Evolutionary conservation across 2,113 vertebrate species (phyloP), one percentile per base, ranked within the genome.

Genomic region (Carollia perspicillata): DNA sequence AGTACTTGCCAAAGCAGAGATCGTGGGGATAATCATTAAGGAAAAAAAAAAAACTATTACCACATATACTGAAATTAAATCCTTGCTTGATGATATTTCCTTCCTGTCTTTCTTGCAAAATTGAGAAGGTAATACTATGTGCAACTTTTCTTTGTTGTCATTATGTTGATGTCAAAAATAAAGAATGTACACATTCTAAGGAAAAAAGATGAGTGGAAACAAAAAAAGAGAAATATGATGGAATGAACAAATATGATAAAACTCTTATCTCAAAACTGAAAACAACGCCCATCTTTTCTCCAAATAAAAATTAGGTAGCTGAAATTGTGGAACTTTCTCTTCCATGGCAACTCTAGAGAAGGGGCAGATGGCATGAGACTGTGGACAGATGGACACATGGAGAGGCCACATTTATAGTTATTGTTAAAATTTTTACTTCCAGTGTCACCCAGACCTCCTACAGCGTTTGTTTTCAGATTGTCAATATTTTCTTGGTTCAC

Each of bases 271-370:
- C 78, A 85, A 92, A 93, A 26, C 9, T 84, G 30, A 92, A 95
- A 55, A 84, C 85, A 49, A 40, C 5, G 75, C 8, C 33, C 35
- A 65, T 94, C 11, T 89, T 71, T 89, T 86, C 42, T 81, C 40
- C 23, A 84, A 66, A 87, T 42, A 80, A 30, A 84, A 89, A 81
- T 94, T 90, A 89, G 28, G 8, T 85, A 72, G 78, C 65, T 90
- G 65, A 92, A 88, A 20, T 79, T 60, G 20, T 85, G 3, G 33
- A 88, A 92, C 51, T 90, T 79, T 91, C n/a, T 89, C 83, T 69
- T 95, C 69, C 69, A 88, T 88, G 44, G 69, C 65, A 95, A 84
- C 78, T 96, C 65, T 28, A 95, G 44, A 90, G 51, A 95, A 78
- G 72, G 92, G 77, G 28, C 80, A 94, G 74, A 95, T 86, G 84